Conservation (phyloP, 1,140 invertebrate species). For the Metaphire vulgaris region DNA sequence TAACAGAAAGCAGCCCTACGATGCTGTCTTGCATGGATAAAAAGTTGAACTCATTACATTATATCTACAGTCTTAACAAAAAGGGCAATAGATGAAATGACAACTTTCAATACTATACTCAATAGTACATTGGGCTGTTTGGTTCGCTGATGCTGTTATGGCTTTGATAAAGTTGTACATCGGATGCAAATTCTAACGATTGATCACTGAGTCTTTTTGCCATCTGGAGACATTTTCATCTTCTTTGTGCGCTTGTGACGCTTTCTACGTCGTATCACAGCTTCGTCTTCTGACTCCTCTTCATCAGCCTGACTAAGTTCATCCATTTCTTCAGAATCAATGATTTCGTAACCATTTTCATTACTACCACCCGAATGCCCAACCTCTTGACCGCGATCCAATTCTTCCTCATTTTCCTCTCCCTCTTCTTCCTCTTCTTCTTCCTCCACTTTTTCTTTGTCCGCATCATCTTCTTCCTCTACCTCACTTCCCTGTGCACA, state of each 20-base stretch:
- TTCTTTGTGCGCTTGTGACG: neutral
- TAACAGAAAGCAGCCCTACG: too few relatives aligned
- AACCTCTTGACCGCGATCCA: slow-evolving; percentile 25
- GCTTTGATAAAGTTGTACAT: too few relatives aligned
- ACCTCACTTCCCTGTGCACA: slow-evolving; percentile 34
- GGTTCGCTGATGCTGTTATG: too few relatives aligned
- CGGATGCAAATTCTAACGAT: too few relatives aligned
- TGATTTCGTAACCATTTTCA: slow-evolving; percentile 57
- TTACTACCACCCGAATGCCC: slow-evolving; percentile 31
- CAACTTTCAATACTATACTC: too few relatives aligned
- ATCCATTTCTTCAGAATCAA: slow-evolving; percentile 16
- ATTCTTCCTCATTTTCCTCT: slow-evolving; percentile 32
- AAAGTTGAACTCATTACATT: too few relatives aligned
- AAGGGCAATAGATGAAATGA: too few relatives aligned
- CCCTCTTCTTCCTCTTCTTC: slow-evolving; percentile 17
- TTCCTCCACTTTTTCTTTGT: slow-evolving; percentile 32
- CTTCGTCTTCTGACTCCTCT: slow-evolving; percentile 27
- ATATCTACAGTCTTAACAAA: too few relatives aligned
- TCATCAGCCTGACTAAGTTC: neutral
- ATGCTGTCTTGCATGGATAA: too few relatives aligned
- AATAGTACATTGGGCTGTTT: too few relatives aligned
- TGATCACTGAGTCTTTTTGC: neutral
- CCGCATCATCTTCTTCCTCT: slow-evolving; percentile 31
- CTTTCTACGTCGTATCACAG: neutral
- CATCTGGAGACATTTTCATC: neutral